phyloP scores from a whole-genome alignment of 2,888 invertebrate genomes.

The Hedya salicella region DNA sequence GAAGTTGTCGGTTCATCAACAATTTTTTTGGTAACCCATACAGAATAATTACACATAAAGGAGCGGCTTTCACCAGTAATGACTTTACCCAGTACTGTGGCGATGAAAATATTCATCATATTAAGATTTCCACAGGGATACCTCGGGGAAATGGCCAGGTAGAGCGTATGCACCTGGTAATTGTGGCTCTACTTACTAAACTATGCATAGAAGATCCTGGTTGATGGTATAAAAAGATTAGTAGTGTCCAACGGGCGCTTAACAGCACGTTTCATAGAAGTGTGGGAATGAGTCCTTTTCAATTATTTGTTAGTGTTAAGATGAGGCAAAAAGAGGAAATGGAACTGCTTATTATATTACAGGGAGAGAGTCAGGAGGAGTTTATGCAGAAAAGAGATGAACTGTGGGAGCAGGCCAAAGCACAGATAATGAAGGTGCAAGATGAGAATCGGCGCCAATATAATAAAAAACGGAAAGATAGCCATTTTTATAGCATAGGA shows the following conservation, averaged over 20 bases:
- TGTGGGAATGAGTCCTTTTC: conserved; percentile 45
- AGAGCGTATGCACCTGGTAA: conserved; percentile 45
- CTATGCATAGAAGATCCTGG: conserved; percentile 41
- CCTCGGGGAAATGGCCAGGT: conserved; percentile 37
- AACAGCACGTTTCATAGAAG: conserved; percentile 49
- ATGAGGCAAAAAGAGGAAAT: conserved; percentile 46
- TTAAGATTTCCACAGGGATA: conserved; percentile 34
- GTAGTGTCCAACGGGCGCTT: conserved; percentile 41
- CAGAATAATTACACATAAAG: no score
- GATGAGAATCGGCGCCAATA: conserved; percentile 44
- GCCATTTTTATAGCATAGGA: conserved; percentile 43
- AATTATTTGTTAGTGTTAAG: conserved; percentile 44
- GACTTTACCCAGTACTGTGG: no score
- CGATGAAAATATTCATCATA: conserved; percentile 44
- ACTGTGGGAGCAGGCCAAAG: neutral
- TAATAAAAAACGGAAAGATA: conserved; percentile 47
- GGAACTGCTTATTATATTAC: conserved; percentile 44
- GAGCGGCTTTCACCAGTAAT: no score
- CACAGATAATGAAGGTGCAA: neutral
- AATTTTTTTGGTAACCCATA: no score
- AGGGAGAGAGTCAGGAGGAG: conserved; percentile 44
- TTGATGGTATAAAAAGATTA: conserved; percentile 42
- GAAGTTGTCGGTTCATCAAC: no score
- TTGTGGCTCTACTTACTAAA: conserved; percentile 47
- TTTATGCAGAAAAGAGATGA: conserved; percentile 15